Evolutionary conservation across 2,113 vertebrate genomes (phyloP).

Genomic region (Charadrius vociferus): DNA sequence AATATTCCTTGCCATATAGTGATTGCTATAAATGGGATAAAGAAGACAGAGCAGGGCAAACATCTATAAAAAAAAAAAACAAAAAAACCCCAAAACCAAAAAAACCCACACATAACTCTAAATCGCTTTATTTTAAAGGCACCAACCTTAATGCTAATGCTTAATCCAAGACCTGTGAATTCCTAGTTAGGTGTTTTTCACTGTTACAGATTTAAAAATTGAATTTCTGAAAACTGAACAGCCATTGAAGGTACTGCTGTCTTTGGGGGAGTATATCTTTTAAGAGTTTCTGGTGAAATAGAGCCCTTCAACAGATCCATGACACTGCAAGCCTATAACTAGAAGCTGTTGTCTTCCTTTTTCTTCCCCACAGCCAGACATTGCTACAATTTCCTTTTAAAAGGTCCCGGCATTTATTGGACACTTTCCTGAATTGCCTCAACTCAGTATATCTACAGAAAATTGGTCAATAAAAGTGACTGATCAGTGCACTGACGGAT

Average conservation of each 20-base stretch:
- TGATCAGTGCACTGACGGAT: background rate
- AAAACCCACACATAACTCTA: background rate
- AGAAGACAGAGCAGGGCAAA: background rate
- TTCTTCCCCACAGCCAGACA: background rate
- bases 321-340: background rate
- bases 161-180: background rate
- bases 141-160: background rate
- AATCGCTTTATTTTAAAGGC: background rate
- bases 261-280: background rate
- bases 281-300: background rate
- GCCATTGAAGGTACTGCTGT: background rate
- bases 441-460: background rate
- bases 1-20: background rate
- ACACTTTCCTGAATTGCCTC: background rate
- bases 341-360: background rate
- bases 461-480: background rate
- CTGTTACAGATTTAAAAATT: background rate
- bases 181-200: background rate
- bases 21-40: background rate
- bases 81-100: too few species aligned
- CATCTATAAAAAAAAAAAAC: background rate
- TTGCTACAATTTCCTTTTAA: background rate
- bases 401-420: background rate
- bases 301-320: background rate
- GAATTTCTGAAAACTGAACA: background rate